Evolutionary conservation across 2,797 vertebrate genomes (phyloP), one percentile per base, ranked within the genome.

Genomic region (Sibirionetta formosa): DNA sequence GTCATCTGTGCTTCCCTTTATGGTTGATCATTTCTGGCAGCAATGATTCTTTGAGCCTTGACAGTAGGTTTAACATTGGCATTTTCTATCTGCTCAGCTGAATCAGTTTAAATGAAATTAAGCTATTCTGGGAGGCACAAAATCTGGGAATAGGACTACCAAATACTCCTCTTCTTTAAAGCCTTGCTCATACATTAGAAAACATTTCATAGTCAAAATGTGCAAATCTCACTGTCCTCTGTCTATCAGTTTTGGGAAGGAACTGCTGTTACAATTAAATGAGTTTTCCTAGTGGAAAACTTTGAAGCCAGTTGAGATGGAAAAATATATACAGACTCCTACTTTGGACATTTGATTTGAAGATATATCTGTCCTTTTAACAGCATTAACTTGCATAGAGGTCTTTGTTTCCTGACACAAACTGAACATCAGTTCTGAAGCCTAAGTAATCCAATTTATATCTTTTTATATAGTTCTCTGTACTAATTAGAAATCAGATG

Each of bases 1-100:
- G 31, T 73, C 44, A 77, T 82, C 40, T 87, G 33, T 71, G 18
- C 71, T 95, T 94, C 78, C 38, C 17, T 82, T 82, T 85, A 80
- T 27, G 19, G 5, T 27, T 65, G 23, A 50, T 78, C 5, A 65
- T 87, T 80, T 92, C 23, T 87, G n/a, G 29, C 69, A 87, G 26
- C 77, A 94, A 50, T 14, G 44, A 69, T 35, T 46, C 50, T 54
- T 38, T 53, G 31, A 73, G 42, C 31, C 31, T 86, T 88, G 60
- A 27, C 71, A 93, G 24, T 68, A 61, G 23, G 35, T 82, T 42
- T 81, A 31, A 57, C 1, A 0, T 14, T 81, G 48, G 50, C 60
- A 11, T 6, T 83, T 90, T 81, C 46, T 69, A 18, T 35, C 75
- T 48, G 38, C 26, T 94, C 33, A 91, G 44, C 44, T 91, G 54